Evolutionary conservation across 53 echinoderm and acorn worm species (phyloP).

Genomic region (Pentamera pediparva): DNA sequence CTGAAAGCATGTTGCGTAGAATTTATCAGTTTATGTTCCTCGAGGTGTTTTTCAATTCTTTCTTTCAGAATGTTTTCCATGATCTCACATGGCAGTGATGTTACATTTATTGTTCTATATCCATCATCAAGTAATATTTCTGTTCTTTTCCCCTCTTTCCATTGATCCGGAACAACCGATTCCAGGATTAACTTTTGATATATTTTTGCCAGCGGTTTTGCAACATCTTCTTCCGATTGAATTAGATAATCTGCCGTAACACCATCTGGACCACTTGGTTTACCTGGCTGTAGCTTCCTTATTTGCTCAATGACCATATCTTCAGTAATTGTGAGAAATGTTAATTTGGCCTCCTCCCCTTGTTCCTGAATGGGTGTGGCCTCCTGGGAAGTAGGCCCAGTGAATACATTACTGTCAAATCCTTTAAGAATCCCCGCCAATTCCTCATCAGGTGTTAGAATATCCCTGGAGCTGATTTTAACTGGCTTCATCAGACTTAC

Average conservation of each 20-base stretch:
- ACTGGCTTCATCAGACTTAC: no score
- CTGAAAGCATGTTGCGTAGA: constrained; percentile 8
- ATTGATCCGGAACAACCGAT: no score
- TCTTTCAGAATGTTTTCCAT: constrained; percentile 27
- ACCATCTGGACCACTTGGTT: not conserved
- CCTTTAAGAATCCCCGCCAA: no score
- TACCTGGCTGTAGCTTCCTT: not conserved
- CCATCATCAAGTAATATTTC: constrained; percentile 7
- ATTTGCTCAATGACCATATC: not conserved
- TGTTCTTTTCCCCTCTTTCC: not conserved
- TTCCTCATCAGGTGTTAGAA: no score
- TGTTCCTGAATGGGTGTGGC: not conserved
- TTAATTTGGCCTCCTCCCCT: not conserved
- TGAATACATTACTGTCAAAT: no score
- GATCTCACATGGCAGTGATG: not conserved
- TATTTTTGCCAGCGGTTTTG: not conserved
- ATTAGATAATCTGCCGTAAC: not conserved
- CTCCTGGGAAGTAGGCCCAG: no score
- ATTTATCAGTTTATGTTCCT: not conserved
- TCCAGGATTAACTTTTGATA: no score
- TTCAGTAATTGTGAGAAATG: not conserved
- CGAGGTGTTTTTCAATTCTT: not conserved
- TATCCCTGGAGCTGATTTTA: no score
- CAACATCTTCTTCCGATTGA: not conserved
- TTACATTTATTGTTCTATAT: constrained; percentile 21